Evolutionary conservation across 2,888 invertebrate genomes (phyloP).

Genomic region (Drosophila longiperda): DNA sequence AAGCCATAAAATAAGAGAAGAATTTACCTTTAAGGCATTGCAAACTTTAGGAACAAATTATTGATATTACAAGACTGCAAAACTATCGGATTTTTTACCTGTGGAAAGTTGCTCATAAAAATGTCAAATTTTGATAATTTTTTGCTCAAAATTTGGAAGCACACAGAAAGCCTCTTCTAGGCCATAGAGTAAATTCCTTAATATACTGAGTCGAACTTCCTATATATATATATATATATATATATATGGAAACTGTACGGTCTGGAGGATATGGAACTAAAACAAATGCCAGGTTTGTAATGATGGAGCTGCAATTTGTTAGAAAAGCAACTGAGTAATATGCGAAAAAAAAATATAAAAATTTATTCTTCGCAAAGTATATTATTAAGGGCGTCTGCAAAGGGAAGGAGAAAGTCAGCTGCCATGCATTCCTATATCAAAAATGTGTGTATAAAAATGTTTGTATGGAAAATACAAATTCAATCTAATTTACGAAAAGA

Average conservation of each 20-base stretch:
- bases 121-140: background rate
- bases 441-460: background rate
- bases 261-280: background rate
- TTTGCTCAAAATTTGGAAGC: too few relatives aligned
- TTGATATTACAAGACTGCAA: background rate
- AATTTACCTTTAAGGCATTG: background rate
- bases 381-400: background rate
- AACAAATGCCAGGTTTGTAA: background rate
- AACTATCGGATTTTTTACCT: background rate
- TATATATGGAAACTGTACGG: background rate
- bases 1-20: background rate
- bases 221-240: background rate
- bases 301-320: background rate
- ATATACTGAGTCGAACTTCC: background rate
- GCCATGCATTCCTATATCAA: background rate
- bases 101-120: background rate
- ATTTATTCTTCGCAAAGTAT: background rate
- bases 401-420: background rate
- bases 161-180: background rate
- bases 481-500: background rate
- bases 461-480: background rate
- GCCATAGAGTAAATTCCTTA: fast-evolving
- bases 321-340: background rate
- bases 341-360: too few relatives aligned
- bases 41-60: background rate